Evolutionary conservation across 2,113 vertebrate species (phyloP).

Genomic region (Sarotherodon lohbergeri): DNA sequence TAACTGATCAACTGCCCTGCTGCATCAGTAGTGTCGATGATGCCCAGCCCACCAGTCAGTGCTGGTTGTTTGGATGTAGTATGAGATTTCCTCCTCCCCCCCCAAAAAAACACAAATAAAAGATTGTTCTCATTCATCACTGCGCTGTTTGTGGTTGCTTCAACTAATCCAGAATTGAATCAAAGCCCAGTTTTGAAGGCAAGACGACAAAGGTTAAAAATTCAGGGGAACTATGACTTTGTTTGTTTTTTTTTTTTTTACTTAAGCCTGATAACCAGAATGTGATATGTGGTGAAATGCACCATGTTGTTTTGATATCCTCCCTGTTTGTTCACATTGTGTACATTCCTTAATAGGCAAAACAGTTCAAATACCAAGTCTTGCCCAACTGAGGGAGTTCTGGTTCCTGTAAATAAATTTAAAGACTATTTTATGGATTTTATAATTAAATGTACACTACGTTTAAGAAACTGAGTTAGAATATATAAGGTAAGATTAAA

Average conservation of each 20-base stretch:
- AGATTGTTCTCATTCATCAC: conserved; percentile 68
- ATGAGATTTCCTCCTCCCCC: conserved; percentile 43
- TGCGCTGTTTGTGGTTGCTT: background rate
- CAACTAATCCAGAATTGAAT: background rate
- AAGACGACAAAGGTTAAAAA: background rate
- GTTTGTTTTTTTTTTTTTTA: background rate
- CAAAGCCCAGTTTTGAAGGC: background rate
- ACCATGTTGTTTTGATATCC: conserved; percentile 6
- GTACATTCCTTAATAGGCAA: conserved; percentile 13
- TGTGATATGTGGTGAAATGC: background rate
- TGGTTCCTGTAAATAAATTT: background rate
- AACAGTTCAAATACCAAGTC: background rate
- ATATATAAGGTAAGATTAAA: background rate
- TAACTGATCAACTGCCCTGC: conserved; percentile 64
- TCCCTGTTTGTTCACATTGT: conserved; percentile 18
- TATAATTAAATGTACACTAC: background rate
- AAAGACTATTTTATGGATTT: background rate
- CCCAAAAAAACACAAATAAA: conserved; percentile 67
- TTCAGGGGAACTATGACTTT: background rate
- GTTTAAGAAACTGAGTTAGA: background rate
- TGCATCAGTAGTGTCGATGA: conserved; percentile 66
- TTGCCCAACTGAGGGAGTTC: background rate
- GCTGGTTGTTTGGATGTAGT: conserved; percentile 73
- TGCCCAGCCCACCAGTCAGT: conserved; percentile 54
- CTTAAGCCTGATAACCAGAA: background rate